phyloP scores from a whole-genome alignment of 2,797 vertebrate species.

The Peromyscus aztecus region DNA sequence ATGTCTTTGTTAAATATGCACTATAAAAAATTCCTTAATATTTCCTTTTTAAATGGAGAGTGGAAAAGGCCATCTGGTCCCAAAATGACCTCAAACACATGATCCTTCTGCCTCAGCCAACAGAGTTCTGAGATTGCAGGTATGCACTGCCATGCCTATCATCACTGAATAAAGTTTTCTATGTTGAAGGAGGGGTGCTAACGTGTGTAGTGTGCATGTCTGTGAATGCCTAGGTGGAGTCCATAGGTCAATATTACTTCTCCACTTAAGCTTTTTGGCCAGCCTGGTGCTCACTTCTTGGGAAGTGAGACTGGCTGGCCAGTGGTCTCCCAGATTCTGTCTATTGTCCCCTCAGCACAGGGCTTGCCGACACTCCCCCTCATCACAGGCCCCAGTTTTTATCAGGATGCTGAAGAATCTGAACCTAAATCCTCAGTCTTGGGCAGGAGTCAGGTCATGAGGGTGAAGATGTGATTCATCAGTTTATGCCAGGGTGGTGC shows the following conservation, averaged over 20 bases:
- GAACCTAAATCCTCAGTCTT: not conserved
- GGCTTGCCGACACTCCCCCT: no score
- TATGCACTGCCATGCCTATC: no score
- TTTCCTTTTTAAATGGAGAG: no score
- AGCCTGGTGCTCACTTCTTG: not conserved
- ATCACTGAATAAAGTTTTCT: no score
- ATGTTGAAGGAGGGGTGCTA: not conserved
- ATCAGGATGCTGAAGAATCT: not conserved
- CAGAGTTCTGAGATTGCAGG: no score
- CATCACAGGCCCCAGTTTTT: not conserved
- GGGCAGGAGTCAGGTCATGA: not conserved
- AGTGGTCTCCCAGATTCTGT: not conserved
- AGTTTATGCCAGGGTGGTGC: no score
- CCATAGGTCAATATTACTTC: not conserved
- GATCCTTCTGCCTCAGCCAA: no score
- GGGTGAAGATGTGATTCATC: no score
- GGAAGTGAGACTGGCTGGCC: not conserved
- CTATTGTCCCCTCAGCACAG: not conserved
- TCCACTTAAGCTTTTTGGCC: not conserved
- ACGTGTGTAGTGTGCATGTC: not conserved
- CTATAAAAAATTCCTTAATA: no score
- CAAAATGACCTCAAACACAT: no score
- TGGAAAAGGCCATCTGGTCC: no score
- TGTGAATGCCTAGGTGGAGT: not conserved
- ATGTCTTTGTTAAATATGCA: no score